Conservation (phyloP, 2,888 invertebrate genomes). For the Oxytorus armatus region DNA sequence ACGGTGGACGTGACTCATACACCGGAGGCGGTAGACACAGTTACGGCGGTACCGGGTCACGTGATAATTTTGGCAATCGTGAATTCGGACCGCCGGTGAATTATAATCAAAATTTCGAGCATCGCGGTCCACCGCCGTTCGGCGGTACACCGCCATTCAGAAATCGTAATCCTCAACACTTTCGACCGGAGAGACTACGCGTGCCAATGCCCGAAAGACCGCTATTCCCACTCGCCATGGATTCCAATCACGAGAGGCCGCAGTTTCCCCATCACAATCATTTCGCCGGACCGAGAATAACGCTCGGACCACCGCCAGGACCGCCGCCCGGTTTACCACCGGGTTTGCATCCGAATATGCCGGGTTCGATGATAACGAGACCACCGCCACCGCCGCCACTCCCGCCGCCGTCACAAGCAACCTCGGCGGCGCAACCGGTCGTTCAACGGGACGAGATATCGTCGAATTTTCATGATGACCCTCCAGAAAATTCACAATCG, state of each 20-base stretch:
- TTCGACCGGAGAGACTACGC: conserved; percentile 72
- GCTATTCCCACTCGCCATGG: conserved; percentile 69
- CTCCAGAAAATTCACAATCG: too few relatives aligned
- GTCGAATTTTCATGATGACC: conserved; percentile 72
- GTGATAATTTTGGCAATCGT: conserved; percentile 75
- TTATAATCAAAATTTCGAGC: conserved; percentile 79
- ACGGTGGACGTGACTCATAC: conserved; percentile 81
- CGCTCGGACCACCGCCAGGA: conserved; percentile 66
- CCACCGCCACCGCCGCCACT: conserved; percentile 62
- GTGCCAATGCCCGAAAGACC: conserved; percentile 32
- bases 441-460: conserved; percentile 58
- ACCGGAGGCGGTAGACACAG: conserved; percentile 78
- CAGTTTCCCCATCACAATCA: conserved; percentile 63
- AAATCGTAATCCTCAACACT: conserved; percentile 79
- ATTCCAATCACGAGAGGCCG: conserved; percentile 46
- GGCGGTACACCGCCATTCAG: conserved; percentile 77
- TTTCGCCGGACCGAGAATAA: conserved; percentile 62
- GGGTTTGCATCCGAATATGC: conserved; percentile 52
- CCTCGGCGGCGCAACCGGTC: conserved; percentile 14
- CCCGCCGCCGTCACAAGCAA: conserved; percentile 16
- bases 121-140: conserved; percentile 76
- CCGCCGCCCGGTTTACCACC: conserved; percentile 68
- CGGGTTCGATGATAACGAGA: conserved; percentile 29
- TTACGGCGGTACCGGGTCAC: conserved; percentile 78
- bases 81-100: conserved; percentile 78